Percentiles rank a stretch among this genome's conserved stretches.
phyloP scores from a whole-genome alignment of 1,140 invertebrate species.

The Chrysomallon squamiferum region DNA sequence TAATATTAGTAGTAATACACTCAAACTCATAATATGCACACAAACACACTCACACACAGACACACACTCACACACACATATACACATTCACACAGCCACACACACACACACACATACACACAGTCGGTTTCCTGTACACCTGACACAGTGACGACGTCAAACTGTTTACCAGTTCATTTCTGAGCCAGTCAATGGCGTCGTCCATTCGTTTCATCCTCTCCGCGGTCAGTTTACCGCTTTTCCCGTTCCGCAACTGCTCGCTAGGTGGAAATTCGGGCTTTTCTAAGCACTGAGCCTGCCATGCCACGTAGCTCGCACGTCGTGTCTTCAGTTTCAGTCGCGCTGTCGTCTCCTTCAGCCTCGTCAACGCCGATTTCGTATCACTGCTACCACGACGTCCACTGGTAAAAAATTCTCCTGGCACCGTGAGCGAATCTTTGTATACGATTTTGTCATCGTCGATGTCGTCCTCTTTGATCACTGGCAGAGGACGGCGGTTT shows the following conservation, averaged over 20 bases:
- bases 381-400: not conserved
- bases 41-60: no score
- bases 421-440: no score
- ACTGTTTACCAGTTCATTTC: constrained; percentile 35
- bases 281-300: constrained; percentile 2
- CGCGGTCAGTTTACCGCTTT: constrained; percentile 30
- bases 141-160: no score
- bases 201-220: constrained; percentile 43
- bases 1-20: no score
- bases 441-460: not conserved
- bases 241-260: constrained; percentile 8
- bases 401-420: not conserved
- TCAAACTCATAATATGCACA: no score
- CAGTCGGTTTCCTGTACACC: no score
- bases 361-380: not conserved
- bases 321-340: constrained; percentile 5
- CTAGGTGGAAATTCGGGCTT: not conserved
- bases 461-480: not conserved
- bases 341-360: constrained; percentile 2
- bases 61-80: no score
- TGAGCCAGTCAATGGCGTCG: constrained; percentile 38
- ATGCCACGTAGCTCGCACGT: not conserved
- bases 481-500: not conserved
- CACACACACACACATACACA: no score
- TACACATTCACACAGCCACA: no score